These are phyloP conservation scores for Seira sanloemensis DNA, from an alignment of 2,888 invertebrate species.

Conservation along the genomic window DNA sequence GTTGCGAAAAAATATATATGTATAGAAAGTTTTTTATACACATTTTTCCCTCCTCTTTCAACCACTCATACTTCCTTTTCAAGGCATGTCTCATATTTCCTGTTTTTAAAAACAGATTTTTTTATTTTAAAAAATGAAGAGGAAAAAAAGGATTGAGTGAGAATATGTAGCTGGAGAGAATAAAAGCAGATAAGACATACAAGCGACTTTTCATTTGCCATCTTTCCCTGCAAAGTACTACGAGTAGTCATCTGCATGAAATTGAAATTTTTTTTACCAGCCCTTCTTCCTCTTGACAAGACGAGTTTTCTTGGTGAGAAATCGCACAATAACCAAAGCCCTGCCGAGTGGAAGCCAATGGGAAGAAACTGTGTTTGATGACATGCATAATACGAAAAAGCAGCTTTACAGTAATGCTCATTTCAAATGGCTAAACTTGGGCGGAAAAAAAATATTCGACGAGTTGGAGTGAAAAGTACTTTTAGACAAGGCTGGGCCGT, in stretches of 20 bases:
- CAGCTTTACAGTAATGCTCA: background rate
- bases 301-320: constrained; percentile 62
- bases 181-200: constrained; percentile 37
- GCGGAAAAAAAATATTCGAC: background rate
- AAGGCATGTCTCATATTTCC: background rate
- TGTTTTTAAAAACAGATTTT: background rate
- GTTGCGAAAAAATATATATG: no score
- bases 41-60: no score
- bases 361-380: background rate
- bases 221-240: constrained; percentile 30
- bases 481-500: no score
- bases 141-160: constrained; percentile 16
- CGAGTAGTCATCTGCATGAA: constrained; percentile 72
- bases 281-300: constrained; percentile 64
- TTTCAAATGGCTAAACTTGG: background rate
- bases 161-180: constrained; percentile 5
- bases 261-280: constrained; percentile 69
- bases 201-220: constrained; percentile 68
- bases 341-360: background rate
- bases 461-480: background rate
- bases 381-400: background rate
- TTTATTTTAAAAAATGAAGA: background rate
- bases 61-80: background rate
- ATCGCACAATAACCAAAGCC: constrained; percentile 19
- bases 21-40: no score